Evolutionary conservation across 1,140 invertebrate species (phyloP), one percentile per base, ranked within the genome.

Genomic region (Aporrectodea caliginosa): DNA sequence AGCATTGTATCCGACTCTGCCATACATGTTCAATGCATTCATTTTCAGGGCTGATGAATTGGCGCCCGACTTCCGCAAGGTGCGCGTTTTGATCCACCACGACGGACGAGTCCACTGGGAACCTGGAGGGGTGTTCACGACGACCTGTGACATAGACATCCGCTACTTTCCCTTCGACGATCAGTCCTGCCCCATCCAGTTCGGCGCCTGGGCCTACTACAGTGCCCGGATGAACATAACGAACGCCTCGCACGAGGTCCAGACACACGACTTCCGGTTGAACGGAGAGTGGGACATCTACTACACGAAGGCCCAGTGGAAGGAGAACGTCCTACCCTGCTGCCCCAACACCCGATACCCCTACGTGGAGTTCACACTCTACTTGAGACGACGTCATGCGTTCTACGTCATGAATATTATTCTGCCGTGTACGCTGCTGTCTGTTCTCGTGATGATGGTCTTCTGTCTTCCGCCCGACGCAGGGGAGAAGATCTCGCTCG

Each of bases 321-420:
- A 73, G 31, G 75, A 78, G 68, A 79, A 43, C 58, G 68, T 79
- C 0, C 78, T 79, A 22, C 78, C 78, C 27, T 79, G 78, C 74
- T 79, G 78, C 29, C 78, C 78, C 1, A 33, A 78, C 74, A 79
- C 78, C n/a, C 33, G 69, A n/a, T 79, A 79, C 73, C 34, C 78
- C n/a, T 79, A 68, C 1, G 78, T 79, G 22, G 73, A 78, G 35
- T 79, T 79, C 68, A 79, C 78, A 12, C 74, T 79, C n/a, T 77
- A 32, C 43, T 73, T 79, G 72, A 22, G 74, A 86, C 92, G 98
- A 86, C 92, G 98, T 87, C 99, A 97, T 77, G 92, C 99, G 81
- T 99, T 99, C 91, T 99, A 99, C 91, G 98, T 98, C 90, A 98
- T 99, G 92, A 99, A 99, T 91, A 92, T 99, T 85, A 98, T 99